phyloP scores from a whole-genome alignment of 1,140 invertebrate species.

The Zaprionus kolodkinae region DNA sequence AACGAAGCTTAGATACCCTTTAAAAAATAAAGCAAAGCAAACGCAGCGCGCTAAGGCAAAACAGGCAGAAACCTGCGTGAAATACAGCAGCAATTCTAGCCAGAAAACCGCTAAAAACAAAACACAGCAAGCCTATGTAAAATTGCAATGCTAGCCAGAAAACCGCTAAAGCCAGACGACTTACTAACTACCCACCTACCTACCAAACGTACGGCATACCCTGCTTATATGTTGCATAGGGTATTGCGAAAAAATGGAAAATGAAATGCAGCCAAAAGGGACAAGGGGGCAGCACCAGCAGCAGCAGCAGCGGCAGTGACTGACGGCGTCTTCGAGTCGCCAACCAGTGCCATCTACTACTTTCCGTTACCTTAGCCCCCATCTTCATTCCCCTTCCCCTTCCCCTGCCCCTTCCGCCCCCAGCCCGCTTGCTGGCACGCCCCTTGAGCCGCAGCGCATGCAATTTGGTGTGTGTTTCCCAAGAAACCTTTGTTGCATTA shows the following conservation, averaged over 20 bases:
- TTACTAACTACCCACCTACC: background rate
- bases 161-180: background rate
- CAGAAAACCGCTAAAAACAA: background rate
- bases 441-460: conserved; percentile 55
- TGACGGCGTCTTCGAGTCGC: conserved; percentile 71
- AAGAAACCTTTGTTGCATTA: conserved; percentile 82
- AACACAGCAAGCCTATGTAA: too few species aligned
- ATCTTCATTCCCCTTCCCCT: too few species aligned
- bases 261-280: conserved; percentile 57
- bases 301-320: conserved; percentile 51
- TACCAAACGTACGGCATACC: background rate
- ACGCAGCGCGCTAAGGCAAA: background rate
- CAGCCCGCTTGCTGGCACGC: background rate
- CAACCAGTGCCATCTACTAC: conserved; percentile 19
- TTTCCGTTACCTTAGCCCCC: too few species aligned
- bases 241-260: conserved; percentile 33
- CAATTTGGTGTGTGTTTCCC: conserved; percentile 81
- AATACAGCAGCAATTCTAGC: background rate
- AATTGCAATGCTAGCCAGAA: too few species aligned
- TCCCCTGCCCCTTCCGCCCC: background rate
- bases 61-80: background rate
- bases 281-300: conserved; percentile 26
- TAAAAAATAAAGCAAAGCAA: background rate
- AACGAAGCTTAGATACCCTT: conserved; percentile 5
- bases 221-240: background rate